Conservation (phyloP, 2,888 invertebrate genomes). For the Drosophila ustulata region DNA sequence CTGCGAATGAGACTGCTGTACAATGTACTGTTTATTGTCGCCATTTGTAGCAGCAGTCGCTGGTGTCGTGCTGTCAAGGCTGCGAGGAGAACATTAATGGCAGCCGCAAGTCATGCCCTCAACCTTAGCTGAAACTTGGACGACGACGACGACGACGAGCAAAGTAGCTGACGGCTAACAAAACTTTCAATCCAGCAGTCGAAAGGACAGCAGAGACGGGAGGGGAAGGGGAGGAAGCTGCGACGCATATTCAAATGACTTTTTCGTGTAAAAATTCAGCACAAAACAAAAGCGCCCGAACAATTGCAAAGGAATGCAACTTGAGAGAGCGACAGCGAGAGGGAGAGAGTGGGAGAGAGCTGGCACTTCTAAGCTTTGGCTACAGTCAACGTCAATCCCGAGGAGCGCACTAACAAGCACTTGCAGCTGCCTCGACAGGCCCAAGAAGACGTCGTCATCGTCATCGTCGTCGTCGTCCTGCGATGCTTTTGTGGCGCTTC, state of each 20-base stretch:
- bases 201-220: constrained; percentile 24
- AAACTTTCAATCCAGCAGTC: constrained; percentile 70
- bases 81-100: constrained; percentile 58
- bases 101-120: constrained; percentile 78
- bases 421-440: constrained; percentile 66
- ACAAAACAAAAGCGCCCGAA: constrained; percentile 76
- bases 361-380: constrained; percentile 67
- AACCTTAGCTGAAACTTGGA: constrained; percentile 62
- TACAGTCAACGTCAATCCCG: constrained; percentile 73
- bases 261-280: constrained; percentile 78
- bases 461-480: background rate
- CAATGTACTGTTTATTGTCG: constrained; percentile 65
- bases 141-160: constrained; percentile 40
- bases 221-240: constrained; percentile 2
- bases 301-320: constrained; percentile 79
- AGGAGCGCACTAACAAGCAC: constrained; percentile 76
- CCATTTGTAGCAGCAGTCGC: constrained; percentile 63
- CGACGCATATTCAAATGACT: constrained; percentile 80
- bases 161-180: constrained; percentile 79
- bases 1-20: constrained; percentile 19
- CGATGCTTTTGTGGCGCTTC: constrained; percentile 67
- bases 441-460: constrained; percentile 44
- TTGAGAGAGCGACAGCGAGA: constrained; percentile 30
- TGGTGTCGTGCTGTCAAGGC: constrained; percentile 42
- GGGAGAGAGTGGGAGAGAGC: constrained; percentile 10